phyloP scores from a whole-genome alignment of 1,140 invertebrate species.

The Ostrea edulis region DNA sequence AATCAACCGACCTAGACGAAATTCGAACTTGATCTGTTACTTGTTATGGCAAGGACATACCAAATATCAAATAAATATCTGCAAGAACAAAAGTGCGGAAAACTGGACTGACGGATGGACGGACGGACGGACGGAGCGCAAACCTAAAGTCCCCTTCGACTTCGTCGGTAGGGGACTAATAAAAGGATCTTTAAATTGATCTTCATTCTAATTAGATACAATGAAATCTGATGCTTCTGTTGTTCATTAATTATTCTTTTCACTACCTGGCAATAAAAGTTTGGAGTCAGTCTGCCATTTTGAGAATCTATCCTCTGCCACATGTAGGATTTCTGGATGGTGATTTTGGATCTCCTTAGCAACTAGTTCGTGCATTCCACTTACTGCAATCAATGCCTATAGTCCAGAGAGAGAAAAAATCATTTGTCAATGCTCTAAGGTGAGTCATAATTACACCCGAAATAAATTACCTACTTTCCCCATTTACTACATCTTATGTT shows the following conservation, averaged over 20 bases:
- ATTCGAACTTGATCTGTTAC: too few relatives aligned
- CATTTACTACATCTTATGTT: neutral
- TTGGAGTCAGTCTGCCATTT: conserved; percentile 59
- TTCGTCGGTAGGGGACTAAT: too few relatives aligned
- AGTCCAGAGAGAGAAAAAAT: neutral
- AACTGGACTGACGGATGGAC: too few relatives aligned
- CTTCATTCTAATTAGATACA: neutral
- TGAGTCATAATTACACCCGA: neutral
- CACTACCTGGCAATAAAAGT: conserved; percentile 67
- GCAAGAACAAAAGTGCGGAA: too few relatives aligned
- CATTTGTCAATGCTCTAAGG: neutral
- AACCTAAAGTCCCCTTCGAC: too few relatives aligned
- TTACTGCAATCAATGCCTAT: conserved; percentile 70
- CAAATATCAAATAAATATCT: too few relatives aligned
- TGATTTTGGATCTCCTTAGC: conserved; percentile 60
- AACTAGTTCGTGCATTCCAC: conserved; percentile 71
- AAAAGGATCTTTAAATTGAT: neutral
- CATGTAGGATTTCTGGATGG: conserved; percentile 46
- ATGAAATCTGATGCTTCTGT: neutral
- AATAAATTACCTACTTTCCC: neutral
- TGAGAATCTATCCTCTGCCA: conserved; percentile 58
- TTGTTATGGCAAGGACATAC: too few relatives aligned
- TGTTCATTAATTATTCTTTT: neutral
- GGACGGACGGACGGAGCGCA: too few relatives aligned
- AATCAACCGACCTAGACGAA: too few relatives aligned